Percentiles rank a stretch among this genome's conserved stretches.
phyloP scores from a whole-genome alignment of 2,113 vertebrate species.

The Tinamus guttatus region DNA sequence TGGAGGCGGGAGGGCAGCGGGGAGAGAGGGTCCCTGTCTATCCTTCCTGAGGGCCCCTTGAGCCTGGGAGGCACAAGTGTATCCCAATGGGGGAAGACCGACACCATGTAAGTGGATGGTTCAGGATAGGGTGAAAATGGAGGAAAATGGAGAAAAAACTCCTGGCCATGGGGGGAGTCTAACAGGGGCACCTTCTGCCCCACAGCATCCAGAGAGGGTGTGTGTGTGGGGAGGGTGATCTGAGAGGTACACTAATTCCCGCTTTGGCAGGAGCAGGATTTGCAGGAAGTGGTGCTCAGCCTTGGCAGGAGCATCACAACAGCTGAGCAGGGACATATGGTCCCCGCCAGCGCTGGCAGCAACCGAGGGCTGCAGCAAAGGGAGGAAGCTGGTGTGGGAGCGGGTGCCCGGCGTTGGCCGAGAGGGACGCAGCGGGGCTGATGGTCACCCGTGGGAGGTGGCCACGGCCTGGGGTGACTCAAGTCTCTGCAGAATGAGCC shows the following conservation, averaged over 20 bases:
- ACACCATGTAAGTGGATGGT: neutral
- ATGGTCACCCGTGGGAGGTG: neutral
- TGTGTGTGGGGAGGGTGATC: neutral
- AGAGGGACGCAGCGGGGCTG: rapidly evolving
- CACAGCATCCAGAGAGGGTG: too few relatives aligned
- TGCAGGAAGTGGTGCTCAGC: rapidly evolving
- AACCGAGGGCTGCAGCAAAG: rapidly evolving
- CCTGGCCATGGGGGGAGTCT: too few relatives aligned
- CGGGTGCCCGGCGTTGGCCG: rapidly evolving
- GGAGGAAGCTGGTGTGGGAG: neutral
- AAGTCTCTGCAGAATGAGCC: neutral
- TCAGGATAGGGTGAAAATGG: rapidly evolving
- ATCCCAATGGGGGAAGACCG: neutral
- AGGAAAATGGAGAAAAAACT: too few relatives aligned
- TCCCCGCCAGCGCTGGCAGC: neutral
- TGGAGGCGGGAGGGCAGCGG: neutral
- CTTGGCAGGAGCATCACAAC: neutral
- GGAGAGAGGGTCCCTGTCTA: neutral
- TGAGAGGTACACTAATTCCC: neutral
- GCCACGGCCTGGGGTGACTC: neutral
- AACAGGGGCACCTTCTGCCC: neutral
- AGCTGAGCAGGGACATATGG: neutral
- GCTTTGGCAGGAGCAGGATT: neutral
- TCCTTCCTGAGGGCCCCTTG: neutral
- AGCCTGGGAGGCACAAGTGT: too few relatives aligned